Base-by-base conservation (phyloP, 1,140 invertebrate species). In the Cherax quadricarinatus region DNA sequence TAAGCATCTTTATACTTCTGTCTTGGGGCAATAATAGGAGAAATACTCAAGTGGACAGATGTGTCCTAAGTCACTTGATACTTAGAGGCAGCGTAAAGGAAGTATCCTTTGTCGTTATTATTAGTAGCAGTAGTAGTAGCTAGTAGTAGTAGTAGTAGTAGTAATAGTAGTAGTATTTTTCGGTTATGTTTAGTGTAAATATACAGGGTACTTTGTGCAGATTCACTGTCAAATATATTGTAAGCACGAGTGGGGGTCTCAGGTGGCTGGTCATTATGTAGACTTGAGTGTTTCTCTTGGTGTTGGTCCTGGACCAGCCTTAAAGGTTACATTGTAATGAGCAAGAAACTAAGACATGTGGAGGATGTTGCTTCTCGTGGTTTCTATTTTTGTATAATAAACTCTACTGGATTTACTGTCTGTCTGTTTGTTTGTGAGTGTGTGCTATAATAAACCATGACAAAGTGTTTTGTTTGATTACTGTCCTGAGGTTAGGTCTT, bases 331-430 rank as follows among this genome's bases (percentile, higher is more conserved):
- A 75, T 75, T 75, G 70, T 75, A n/a, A 6, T 75, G 12, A 75
- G 70, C 6, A 75, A 75, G 6, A 75, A 30, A 30, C n/a, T 6
- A 75, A 75, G 6, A 30, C 7, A 9, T 75, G 6, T 75, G 70
- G 3, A 75, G 70, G 70, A n/a, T 75, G 3, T 30, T 30, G 70
- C 70, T 75, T 30, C n/a, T 75, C 30, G 70, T 30, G 70, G 70
- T 75, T 75, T 75, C 70, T 75, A 75, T 75, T 75, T 75, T 75
- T 75, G 70, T 75, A 75, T 75, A 75, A 75, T 75, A 75, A 57
- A 75, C 70, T 75, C 14, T 66, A 66, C 62, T 66, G 62, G 18
- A 66, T 66, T 66, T 66, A 24, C n/a, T 75, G 24, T 21, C n/a
- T 75, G 24, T 75, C 70, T 75, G 30, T 75, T n/a, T 75, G n/a